Base-by-base conservation (phyloP, 2,797 vertebrate species). In the Astyanax mexicanus region DNA sequence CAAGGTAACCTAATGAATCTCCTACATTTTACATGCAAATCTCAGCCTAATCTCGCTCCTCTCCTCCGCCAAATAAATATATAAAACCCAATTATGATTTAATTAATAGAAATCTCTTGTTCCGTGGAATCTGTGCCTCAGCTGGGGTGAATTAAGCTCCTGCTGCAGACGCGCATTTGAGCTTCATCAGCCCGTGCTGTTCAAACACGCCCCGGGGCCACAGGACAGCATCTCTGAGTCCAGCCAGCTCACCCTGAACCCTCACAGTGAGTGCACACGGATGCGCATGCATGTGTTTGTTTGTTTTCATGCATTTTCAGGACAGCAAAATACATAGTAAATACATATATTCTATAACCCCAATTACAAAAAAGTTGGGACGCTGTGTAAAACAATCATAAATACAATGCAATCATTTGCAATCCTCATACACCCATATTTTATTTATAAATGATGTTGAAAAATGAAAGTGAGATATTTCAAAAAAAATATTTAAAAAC, bases 31-130 rank as follows among this genome's bases (percentile, higher is more conserved):
- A 91, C 92, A 93, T 92, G 92, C 91, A 93, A 93, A 93, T 92
- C 90, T 92, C 89, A 83, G 87, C 88, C 91, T 92, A 93, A 93
- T 93, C 92, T 93, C 84, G 86, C 90, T 90, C 52, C 75, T 91
- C 86, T 91, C 85, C 80, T 88, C 72, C 74, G 89, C 89, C 91
- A 90, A 94, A 94, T 93, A 93, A 93, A 94, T 92, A 92, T 93
- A 93, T 92, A 93, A 94, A 92, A 93, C 90, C 90, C 90, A 93
- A 93, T 93, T 94, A 93, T 91, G 91, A 90, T 93, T 93, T 93
- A 93, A 94, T 94, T 94, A 93, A 93, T 92, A 91, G 92, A 91
- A 92, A 91, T 91, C 90, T 89, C 90, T 87, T 84, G 84, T 92
- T 91, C 88, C 85, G 83, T 90, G 89, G 88, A 92, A 92, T 90